These are phyloP conservation scores for Thalassarche chlororhynchos DNA, from an alignment of 2,113 vertebrate genomes.

Conservation along the genomic window DNA sequence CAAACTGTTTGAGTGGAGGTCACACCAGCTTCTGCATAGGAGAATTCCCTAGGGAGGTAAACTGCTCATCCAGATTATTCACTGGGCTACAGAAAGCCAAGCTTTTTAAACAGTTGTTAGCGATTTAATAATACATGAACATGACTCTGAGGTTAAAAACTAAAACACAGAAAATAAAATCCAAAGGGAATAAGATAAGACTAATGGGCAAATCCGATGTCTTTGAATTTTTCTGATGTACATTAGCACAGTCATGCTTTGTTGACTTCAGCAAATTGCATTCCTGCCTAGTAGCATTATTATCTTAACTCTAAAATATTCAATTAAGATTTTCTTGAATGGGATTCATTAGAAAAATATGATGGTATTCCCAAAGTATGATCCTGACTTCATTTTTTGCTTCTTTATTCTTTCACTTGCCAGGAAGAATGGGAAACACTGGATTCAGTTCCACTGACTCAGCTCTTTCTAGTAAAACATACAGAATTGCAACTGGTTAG, in stretches of 20 bases:
- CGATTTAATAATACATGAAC: background rate
- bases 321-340: background rate
- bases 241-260: background rate
- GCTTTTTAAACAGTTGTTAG: background rate
- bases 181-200: background rate
- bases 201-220: background rate
- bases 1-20: background rate
- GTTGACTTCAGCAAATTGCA: background rate
- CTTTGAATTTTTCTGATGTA: background rate
- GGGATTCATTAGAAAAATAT: background rate
- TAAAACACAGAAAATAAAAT: background rate
- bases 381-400: background rate
- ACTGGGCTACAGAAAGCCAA: background rate
- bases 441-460: background rate
- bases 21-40: background rate
- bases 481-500: background rate
- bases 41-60: background rate
- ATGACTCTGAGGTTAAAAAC: background rate
- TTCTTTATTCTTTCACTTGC: background rate
- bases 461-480: background rate
- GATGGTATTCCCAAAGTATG: background rate
- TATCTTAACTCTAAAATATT: slow-evolving; percentile 34
- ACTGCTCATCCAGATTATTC: background rate
- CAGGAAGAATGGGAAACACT: background rate
- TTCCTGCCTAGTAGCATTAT: background rate